These are phyloP conservation scores for Nesometra sesokonis DNA, from an alignment of 35 echinoderm and acorn worm genomes.

Conservation along the genomic window DNA sequence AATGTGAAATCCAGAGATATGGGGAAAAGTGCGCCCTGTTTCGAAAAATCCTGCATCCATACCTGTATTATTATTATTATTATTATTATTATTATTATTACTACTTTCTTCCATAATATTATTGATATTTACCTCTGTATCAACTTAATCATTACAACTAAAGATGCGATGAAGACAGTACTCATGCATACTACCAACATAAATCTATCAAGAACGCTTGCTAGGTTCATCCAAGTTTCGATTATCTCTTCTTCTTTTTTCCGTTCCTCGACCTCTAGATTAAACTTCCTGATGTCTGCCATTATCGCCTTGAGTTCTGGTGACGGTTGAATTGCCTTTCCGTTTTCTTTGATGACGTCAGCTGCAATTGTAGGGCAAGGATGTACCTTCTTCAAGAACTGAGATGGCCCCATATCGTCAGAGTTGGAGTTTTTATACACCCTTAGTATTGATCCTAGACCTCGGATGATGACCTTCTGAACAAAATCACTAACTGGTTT, in stretches of 20 bases:
- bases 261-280: neutral
- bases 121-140: no score
- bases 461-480: neutral
- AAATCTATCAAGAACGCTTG: neutral
- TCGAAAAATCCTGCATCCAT: no score
- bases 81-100: no score
- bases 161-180: neutral
- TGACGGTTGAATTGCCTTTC: neutral
- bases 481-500: neutral
- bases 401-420: neutral
- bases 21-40: no score
- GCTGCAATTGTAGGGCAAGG: neutral
- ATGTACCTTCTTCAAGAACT: neutral
- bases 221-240: neutral
- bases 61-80: no score
- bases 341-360: neutral
- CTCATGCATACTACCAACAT: neutral
- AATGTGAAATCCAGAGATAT: no score
- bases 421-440: neutral
- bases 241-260: neutral
- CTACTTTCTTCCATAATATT: no score
- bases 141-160: neutral
- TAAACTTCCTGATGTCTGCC: neutral
- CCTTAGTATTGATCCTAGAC: neutral
- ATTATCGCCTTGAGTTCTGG: neutral